Conservation (phyloP, 2,113 vertebrate species). For the Notiomystis cincta region DNA sequence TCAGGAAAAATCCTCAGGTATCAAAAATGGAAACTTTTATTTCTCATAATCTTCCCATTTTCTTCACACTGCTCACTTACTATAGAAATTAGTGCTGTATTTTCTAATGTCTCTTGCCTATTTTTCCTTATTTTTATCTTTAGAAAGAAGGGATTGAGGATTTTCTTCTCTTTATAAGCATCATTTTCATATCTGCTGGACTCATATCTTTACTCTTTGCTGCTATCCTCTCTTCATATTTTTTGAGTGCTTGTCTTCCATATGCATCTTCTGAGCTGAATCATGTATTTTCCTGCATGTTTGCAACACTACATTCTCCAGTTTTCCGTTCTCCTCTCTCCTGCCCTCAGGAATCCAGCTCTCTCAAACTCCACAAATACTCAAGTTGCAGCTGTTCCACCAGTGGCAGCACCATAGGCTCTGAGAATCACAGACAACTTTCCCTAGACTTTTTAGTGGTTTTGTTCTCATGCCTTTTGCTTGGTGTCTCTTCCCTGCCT, state of each 20-base stretch:
- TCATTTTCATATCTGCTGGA: not conserved
- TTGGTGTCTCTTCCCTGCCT: not conserved
- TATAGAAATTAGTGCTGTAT: not conserved
- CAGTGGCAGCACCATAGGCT: not conserved
- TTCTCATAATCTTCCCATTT: not conserved
- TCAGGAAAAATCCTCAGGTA: not conserved
- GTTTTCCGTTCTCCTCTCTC: not conserved
- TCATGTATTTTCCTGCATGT: not conserved
- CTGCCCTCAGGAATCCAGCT: not conserved
- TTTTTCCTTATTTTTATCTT: not conserved
- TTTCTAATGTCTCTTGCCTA: not conserved
- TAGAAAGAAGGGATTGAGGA: not conserved
- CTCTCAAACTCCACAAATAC: not conserved
- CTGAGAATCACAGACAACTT: rapidly evolving
- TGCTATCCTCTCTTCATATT: not conserved
- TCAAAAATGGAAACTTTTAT: not conserved
- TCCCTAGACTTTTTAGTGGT: not conserved
- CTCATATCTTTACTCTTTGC: not conserved
- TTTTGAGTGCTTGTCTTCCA: not conserved
- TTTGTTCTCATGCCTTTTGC: not conserved
- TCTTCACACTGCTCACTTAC: not conserved
- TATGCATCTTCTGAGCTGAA: not conserved
- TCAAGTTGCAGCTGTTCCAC: not conserved
- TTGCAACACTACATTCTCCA: not conserved
- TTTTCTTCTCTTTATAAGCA: not conserved